phyloP scores from a whole-genome alignment of 2,888 invertebrate genomes.

The Chaetoderma sp. region DNA sequence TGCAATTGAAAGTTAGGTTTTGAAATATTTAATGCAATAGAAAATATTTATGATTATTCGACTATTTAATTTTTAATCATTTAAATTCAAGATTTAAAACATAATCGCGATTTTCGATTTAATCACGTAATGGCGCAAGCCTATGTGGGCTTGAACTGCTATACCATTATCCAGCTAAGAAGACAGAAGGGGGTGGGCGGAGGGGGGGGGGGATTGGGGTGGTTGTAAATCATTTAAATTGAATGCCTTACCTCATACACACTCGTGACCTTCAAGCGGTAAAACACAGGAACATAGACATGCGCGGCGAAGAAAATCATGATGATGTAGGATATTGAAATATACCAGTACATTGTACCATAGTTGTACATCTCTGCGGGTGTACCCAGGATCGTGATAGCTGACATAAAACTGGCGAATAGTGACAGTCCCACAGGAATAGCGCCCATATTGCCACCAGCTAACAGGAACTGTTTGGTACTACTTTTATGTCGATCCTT shows the following conservation, averaged over 20 bases:
- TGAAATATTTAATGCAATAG: no score
- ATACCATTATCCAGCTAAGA: no score
- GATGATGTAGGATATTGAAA: conserved; percentile 50
- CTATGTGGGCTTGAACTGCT: no score
- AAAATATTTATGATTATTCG: no score
- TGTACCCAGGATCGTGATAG: conserved; percentile 59
- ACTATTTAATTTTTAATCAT: no score
- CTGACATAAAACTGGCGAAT: conserved; percentile 62
- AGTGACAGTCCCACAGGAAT: conserved; percentile 59
- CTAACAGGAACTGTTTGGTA: conserved; percentile 53
- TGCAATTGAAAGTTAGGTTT: no score
- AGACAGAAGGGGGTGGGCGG: no score
- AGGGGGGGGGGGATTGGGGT: no score
- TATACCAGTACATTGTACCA: conserved; percentile 55
- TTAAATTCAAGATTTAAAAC: no score
- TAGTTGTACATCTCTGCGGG: conserved; percentile 59
- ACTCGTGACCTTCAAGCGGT: conserved; percentile 48
- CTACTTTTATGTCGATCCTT: conserved; percentile 47
- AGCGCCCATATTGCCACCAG: conserved; percentile 52
- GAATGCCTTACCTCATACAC: conserved; percentile 45
- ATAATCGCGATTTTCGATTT: no score
- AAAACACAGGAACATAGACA: conserved; percentile 49
- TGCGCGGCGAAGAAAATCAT: conserved; percentile 49
- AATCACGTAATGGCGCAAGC: no score
- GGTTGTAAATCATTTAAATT: no score